Evolutionary conservation across 1,140 invertebrate genomes (phyloP).

Genomic region (Drosophila varians): DNA sequence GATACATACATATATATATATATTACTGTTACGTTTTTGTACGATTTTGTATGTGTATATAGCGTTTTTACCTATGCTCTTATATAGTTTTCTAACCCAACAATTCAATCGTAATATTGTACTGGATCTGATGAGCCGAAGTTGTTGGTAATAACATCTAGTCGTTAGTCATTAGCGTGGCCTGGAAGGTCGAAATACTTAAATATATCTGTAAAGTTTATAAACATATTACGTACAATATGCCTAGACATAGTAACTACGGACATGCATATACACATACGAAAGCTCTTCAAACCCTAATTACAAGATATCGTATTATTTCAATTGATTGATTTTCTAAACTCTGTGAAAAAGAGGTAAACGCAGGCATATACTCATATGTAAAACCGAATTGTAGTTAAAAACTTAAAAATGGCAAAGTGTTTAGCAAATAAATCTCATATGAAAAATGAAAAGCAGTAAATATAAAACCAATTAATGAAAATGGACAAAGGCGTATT

Average conservation of each 20-base stretch:
- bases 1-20: conserved; percentile 14
- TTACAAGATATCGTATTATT: conserved; percentile 10
- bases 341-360: neutral
- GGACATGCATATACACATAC: conserved; percentile 31
- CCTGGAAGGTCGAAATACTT: conserved; percentile 53
- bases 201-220: conserved; percentile 71
- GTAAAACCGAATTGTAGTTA: conserved; percentile 78
- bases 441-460: conserved; percentile 56
- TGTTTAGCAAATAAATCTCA: conserved; percentile 73
- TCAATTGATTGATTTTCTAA: neutral
- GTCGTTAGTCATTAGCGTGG: conserved; percentile 43
- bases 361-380: conserved; percentile 44
- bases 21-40: conserved; percentile 76
- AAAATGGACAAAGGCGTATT: neutral
- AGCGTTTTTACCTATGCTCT: conserved; percentile 65
- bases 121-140: conserved; percentile 37
- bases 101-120: conserved; percentile 32
- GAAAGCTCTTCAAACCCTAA: conserved; percentile 38
- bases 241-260: conserved; percentile 42
- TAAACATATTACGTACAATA: conserved; percentile 48
- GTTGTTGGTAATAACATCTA: conserved; percentile 66
- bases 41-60: conserved; percentile 76
- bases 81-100: conserved; percentile 65
- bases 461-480: conserved; percentile 47
- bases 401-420: conserved; percentile 75